Percentiles rank a stretch among this genome's conserved stretches.
Conservation (phyloP, 2,113 vertebrate genomes). For the Aspidoscelis tigris region DNA sequence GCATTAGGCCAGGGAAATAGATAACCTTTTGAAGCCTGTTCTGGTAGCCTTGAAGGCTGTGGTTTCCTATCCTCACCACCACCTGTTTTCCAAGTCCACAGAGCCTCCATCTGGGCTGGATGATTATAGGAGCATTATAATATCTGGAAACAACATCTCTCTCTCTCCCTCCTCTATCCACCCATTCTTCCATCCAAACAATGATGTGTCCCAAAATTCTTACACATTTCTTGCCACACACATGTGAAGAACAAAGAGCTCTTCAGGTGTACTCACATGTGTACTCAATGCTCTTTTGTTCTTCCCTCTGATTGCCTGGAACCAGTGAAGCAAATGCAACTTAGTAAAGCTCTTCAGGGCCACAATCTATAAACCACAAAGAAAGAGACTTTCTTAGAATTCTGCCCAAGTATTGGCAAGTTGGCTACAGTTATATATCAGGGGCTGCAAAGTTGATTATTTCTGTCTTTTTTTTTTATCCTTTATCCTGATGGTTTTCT, state of each 20-base stretch:
- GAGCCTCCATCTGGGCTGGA: no score
- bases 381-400: neutral
- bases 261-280: constrained; percentile 80
- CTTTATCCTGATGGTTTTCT: no score
- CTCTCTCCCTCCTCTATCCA: no score
- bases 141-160: no score
- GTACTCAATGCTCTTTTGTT: constrained; percentile 88
- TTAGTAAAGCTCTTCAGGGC: constrained; percentile 87
- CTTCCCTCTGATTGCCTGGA: constrained; percentile 79
- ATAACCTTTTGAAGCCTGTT: no score
- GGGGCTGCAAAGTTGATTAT: neutral
- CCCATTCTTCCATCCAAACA: neutral
- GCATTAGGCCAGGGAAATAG: no score
- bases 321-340: constrained; percentile 87
- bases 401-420: neutral
- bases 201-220: neutral
- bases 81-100: no score
- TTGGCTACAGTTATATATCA: no score
- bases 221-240: neutral
- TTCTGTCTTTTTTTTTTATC: neutral
- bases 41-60: no score
- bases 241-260: neutral
- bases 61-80: no score
- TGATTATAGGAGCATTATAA: no score
- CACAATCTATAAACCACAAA: constrained; percentile 80